Evolutionary conservation across 92 coral and sea anemone species (phyloP).

Genomic region (Galaxea fascicularis): DNA sequence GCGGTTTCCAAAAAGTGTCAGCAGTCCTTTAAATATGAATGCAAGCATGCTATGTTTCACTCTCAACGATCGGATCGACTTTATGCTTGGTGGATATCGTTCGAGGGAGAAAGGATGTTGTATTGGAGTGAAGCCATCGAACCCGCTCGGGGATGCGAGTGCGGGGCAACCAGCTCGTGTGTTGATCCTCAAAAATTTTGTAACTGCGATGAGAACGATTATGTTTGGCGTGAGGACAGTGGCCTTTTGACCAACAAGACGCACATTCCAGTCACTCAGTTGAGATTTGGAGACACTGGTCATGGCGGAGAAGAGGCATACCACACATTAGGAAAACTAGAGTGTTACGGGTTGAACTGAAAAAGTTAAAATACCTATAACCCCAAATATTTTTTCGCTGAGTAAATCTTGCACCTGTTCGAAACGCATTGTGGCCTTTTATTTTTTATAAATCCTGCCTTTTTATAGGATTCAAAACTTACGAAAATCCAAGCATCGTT

Average conservation of each 20-base stretch:
- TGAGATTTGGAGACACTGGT: slow-evolving; percentile 52
- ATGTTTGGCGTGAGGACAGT: slow-evolving; percentile 25
- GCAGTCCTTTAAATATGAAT: slow-evolving; percentile 38
- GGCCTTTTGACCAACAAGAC: slow-evolving; percentile 36
- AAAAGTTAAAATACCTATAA: background rate
- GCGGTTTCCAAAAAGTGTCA: slow-evolving; percentile 11
- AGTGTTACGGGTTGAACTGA: slow-evolving; percentile 29
- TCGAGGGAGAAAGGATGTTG: background rate
- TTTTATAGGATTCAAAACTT: too few species aligned
- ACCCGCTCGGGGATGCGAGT: background rate
- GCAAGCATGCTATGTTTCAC: background rate
- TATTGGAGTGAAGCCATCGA: slow-evolving; percentile 26
- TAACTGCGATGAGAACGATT: slow-evolving; percentile 50
- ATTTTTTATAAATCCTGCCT: too few species aligned
- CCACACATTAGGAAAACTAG: slow-evolving; percentile 49
- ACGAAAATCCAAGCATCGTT: too few species aligned
- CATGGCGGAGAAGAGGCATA: slow-evolving; percentile 21
- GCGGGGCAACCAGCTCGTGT: slow-evolving; percentile 11
- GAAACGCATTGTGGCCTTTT: too few species aligned
- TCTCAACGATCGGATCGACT: too few species aligned
- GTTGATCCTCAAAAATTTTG: background rate
- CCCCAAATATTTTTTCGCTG: too few species aligned
- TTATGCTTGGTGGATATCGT: slow-evolving; percentile 3
- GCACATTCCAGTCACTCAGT: slow-evolving; percentile 45
- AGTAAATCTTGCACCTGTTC: too few species aligned